phyloP scores from a whole-genome alignment of 1,140 invertebrate genomes.

The Zaprionus inermis region DNA sequence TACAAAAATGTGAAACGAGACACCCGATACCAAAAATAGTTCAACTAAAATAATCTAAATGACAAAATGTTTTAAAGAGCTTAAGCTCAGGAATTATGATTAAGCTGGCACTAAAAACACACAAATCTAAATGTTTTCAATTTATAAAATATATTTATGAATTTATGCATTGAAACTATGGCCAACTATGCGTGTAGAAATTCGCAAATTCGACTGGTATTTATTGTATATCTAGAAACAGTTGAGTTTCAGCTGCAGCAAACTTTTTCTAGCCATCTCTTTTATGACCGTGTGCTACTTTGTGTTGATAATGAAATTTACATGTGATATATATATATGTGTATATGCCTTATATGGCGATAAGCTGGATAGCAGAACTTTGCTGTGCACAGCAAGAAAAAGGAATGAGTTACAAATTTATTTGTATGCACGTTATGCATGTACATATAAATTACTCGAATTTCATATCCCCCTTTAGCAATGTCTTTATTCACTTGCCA shows the following conservation, averaged over 20 bases:
- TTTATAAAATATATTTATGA: not conserved
- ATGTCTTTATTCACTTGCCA: constrained; percentile 10
- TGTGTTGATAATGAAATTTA: constrained; percentile 29
- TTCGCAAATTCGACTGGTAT: too few species aligned
- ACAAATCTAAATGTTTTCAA: not conserved
- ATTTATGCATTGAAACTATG: not conserved
- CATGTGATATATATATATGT: constrained; percentile 16
- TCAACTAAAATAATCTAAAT: not conserved
- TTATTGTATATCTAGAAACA: too few species aligned
- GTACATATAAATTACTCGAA: constrained; percentile 7
- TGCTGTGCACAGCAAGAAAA: constrained; percentile 1
- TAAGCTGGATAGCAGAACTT: constrained; percentile 5
- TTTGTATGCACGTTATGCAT: not conserved
- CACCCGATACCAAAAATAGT: too few species aligned
- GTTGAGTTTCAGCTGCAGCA: too few species aligned
- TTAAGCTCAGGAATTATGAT: not conserved
- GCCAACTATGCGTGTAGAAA: too few species aligned
- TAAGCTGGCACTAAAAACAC: not conserved
- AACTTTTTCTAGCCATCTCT: not conserved
- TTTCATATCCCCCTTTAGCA: constrained; percentile 19
- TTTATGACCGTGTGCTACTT: constrained; percentile 5
- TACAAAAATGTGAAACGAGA: constrained; percentile 16
- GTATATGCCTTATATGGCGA: not conserved
- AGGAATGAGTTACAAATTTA: constrained; percentile 15
- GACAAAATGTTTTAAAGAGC: constrained; percentile 7